A percentile compares a stretch with the other conserved stretches of the same genome.
phyloP scores from a whole-genome alignment of 2,113 vertebrate genomes.

The Cinclus cinclus region DNA sequence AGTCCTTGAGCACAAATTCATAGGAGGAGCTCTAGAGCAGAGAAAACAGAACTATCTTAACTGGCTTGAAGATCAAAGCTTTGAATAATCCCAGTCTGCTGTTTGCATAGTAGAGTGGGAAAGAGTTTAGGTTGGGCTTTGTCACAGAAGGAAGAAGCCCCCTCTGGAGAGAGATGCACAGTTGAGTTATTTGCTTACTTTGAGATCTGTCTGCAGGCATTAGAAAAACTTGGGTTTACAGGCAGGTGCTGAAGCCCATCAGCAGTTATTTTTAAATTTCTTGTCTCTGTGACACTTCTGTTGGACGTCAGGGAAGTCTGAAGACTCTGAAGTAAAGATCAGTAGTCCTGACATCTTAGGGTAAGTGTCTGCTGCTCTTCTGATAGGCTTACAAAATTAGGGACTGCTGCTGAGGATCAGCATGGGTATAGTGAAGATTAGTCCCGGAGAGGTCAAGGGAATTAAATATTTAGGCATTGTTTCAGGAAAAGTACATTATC shows the following conservation, averaged over 20 bases:
- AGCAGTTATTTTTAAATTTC: background rate
- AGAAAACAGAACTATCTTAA: background rate
- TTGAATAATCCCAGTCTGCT: background rate
- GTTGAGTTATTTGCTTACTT: background rate
- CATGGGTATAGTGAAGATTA: background rate
- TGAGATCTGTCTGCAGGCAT: background rate
- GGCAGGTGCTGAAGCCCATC: background rate
- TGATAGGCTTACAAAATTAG: background rate
- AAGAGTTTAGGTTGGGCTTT: background rate
- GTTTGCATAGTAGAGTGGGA: background rate
- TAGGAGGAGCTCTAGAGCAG: background rate
- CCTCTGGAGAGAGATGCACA: rapidly evolving
- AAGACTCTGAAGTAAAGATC: background rate
- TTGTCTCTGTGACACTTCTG: background rate
- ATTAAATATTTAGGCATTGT: background rate
- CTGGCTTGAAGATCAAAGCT: background rate
- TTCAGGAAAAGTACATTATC: background rate
- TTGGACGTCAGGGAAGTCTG: background rate
- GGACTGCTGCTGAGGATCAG: background rate
- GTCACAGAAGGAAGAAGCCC: background rate
- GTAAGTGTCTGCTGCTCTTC: background rate
- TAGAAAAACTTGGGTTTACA: background rate
- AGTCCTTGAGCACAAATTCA: background rate
- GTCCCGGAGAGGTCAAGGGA: background rate
- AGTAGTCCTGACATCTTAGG: background rate